Evolutionary conservation across 2,113 vertebrate species (phyloP).

Genomic region (Leptobrachium leishanense): DNA sequence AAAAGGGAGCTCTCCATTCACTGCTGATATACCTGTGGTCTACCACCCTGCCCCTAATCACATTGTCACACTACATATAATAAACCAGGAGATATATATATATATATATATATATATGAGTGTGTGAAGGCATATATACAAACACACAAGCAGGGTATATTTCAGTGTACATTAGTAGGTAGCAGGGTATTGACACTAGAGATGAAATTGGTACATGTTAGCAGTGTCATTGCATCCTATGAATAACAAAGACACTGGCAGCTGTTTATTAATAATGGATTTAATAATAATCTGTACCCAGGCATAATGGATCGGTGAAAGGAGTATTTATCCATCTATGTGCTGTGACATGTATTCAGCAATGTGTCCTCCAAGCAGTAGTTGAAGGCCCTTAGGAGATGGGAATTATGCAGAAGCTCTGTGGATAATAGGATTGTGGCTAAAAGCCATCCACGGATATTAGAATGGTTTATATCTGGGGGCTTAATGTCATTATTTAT

Average conservation of each 20-base stretch:
- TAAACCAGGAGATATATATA: too few species aligned
- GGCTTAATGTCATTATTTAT: neutral
- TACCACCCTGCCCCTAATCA: too few species aligned
- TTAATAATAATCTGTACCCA: constrained; percentile 9
- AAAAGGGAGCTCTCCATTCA: too few species aligned
- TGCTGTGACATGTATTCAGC: neutral
- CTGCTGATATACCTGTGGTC: too few species aligned
- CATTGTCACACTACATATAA: too few species aligned
- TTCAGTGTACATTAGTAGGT: too few species aligned
- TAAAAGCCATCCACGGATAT: neutral
- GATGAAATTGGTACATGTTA: constrained; percentile 1
- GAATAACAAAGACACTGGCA: constrained; percentile 31
- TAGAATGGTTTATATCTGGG: neutral
- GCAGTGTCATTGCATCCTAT: constrained; percentile 16
- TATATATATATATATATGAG: too few species aligned
- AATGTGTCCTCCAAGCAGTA: neutral
- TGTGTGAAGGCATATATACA: neutral
- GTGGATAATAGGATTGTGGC: neutral
- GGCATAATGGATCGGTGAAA: constrained; percentile 30
- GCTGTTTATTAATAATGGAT: constrained; percentile 27
- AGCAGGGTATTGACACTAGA: neutral
- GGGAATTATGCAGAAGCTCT: neutral
- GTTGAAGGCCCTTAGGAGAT: neutral
- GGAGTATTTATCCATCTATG: constrained; percentile 12
- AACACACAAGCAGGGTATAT: neutral